A percentile compares a stretch with the other conserved stretches of the same genome.
Evolutionary conservation across 2,888 invertebrate species (phyloP).

Genomic region (Apamea monoglypha): DNA sequence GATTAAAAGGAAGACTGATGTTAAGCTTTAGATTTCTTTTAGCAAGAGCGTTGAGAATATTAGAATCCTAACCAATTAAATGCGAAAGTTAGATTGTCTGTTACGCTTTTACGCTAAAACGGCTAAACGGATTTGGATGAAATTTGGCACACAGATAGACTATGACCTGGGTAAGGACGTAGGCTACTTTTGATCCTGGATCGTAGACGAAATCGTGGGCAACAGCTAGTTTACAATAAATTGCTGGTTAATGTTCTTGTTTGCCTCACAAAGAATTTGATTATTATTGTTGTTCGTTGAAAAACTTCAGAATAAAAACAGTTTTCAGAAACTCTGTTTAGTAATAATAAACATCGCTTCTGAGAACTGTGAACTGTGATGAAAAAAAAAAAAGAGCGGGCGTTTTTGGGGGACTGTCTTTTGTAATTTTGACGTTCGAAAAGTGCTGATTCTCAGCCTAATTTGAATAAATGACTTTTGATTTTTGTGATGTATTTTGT

Average conservation of each 20-base stretch:
- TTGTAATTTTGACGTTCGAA: too few relatives aligned
- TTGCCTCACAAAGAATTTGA: neutral
- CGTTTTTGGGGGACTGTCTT: too few relatives aligned
- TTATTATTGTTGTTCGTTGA: neutral
- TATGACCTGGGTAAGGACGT: too few relatives aligned
- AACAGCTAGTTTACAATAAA: neutral
- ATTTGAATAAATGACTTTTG: too few relatives aligned
- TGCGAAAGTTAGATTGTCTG: neutral
- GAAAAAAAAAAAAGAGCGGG: too few relatives aligned
- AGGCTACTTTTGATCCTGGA: neutral
- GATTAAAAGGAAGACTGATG: constrained; percentile 9
- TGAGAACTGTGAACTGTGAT: neutral
- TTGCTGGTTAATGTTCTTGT: neutral
- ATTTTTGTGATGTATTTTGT: neutral
- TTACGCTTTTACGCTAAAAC: neutral
- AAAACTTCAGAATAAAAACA: neutral
- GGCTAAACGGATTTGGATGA: neutral
- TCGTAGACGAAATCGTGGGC: neutral
- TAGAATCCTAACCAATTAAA: neutral
- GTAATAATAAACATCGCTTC: neutral
- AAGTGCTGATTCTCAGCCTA: too few relatives aligned
- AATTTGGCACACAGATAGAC: neutral
- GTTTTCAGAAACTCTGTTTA: neutral
- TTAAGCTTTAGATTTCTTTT: neutral
- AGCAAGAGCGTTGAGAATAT: neutral